These are phyloP conservation scores for Narcine bancroftii DNA, from an alignment of 2,113 vertebrate genomes.

Conservation along the genomic window DNA sequence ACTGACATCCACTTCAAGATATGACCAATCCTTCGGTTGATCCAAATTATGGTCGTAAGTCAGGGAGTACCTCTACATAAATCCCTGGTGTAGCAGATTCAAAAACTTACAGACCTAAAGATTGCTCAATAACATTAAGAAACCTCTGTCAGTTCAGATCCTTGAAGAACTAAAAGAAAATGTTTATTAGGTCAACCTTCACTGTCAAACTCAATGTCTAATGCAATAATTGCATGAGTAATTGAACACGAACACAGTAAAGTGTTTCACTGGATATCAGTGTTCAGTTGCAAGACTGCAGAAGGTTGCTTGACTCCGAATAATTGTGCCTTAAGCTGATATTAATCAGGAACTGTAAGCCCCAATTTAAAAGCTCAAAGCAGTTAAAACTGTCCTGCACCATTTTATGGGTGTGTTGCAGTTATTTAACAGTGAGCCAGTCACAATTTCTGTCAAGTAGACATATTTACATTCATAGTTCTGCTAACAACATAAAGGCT, in stretches of 20 bases:
- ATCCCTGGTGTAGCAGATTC: no score
- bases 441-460: not conserved
- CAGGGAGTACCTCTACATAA: no score
- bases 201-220: not conserved
- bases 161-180: not conserved
- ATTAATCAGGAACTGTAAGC: not conserved
- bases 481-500: slow-evolving; percentile 2
- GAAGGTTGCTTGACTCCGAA: not conserved
- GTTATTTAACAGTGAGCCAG: not conserved
- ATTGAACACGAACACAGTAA: not conserved
- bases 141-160: not conserved
- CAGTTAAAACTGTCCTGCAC: not conserved
- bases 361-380: not conserved
- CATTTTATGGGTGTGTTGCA: not conserved
- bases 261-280: not conserved
- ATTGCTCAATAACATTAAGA: not conserved
- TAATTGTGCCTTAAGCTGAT: not conserved
- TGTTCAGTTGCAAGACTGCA: not conserved
- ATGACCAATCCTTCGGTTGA: no score
- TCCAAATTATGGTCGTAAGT: no score
- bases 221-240: not conserved
- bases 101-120: not conserved
- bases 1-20: no score
- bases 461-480: slow-evolving; percentile 13
- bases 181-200: not conserved